Base-by-base conservation (phyloP, 2,888 invertebrate genomes). In the Chymomyza fuscimana region DNA sequence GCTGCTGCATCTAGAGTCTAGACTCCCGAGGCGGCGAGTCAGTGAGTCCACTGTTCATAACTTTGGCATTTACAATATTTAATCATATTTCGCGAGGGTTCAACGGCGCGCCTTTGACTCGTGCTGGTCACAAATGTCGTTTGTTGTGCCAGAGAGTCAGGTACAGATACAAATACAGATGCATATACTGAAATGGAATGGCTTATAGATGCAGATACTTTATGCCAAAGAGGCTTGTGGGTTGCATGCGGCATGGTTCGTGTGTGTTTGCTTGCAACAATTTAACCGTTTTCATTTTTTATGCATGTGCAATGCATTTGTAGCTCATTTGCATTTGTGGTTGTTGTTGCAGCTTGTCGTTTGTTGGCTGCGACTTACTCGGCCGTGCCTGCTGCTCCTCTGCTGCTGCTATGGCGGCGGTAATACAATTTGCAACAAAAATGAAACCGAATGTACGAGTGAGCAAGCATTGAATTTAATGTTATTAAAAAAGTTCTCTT, bases 61-160 rank as follows among this genome's bases (percentile, higher is more conserved):
- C 77, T 81, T 81, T 87, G 87, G 84, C 87, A 85, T 87, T 85
- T 85, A 80, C 80, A 85, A 87, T 85, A 87, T 83, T 85, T 86
- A 83, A 86, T 83, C 87, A 87, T 79, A 82, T 86, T 87, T 76
- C 73, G 71, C 65, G 78, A 68, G 75, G 74, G 71, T 70, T 62
- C 51, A 62, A 19, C 62, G 10, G 50, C 5, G 59, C 9, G 59
- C 25, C n/a, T 32, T 32, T 29, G 59, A 5, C 40, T 10, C 40
- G 12, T 46, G 40, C 40, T 46, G 40, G 54, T 16, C 54, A 60
- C 15, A 60, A 60, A 60, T 60, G 40, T 60, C 60, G 40, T 36
- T 60, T 29, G 60, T 16, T 60, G 32, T 32, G 63, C 50, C 50
- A 29, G 15, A 50, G 63, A 51, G 51, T 50, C 22, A 12, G 63